A percentile compares a stretch with the other conserved stretches of the same genome.
phyloP scores from a whole-genome alignment of 2,888 invertebrate genomes.

The Steinernema hermaphroditum region DNA sequence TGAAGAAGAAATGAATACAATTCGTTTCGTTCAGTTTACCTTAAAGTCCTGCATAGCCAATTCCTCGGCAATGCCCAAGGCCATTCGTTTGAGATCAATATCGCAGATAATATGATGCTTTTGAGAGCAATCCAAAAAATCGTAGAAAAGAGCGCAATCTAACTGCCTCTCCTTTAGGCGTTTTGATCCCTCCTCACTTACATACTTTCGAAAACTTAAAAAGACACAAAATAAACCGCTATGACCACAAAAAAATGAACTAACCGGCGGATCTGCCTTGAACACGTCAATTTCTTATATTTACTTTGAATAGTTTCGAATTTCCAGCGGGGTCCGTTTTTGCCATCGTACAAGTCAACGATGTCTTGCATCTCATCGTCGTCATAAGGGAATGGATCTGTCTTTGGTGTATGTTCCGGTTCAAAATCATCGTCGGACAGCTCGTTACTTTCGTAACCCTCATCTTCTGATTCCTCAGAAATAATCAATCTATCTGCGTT shows the following conservation, averaged over 20 bases:
- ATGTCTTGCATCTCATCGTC: background rate
- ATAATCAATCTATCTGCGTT: no score
- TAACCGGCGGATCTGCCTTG: background rate
- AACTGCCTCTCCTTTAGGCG: background rate
- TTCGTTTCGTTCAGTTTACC: background rate
- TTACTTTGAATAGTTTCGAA: background rate
- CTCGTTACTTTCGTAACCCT: background rate
- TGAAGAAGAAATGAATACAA: background rate
- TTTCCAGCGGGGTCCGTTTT: background rate
- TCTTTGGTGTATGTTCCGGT: no score
- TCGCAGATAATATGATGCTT: background rate
- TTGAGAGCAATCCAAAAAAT: background rate
- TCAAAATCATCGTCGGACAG: background rate
- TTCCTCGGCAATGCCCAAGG: background rate
- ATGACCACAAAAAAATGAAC: background rate
- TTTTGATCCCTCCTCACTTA: background rate
- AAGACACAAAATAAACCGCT: no score
- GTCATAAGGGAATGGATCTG: background rate
- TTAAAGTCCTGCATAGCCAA: background rate
- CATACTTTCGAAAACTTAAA: background rate
- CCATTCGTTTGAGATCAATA: background rate
- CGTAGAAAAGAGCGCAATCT: background rate
- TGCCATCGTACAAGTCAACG: background rate
- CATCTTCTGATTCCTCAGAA: background rate
- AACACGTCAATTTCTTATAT: background rate